Base-by-base conservation (phyloP, 23 tunicate genomes). In the Ciona savignyi region DNA sequence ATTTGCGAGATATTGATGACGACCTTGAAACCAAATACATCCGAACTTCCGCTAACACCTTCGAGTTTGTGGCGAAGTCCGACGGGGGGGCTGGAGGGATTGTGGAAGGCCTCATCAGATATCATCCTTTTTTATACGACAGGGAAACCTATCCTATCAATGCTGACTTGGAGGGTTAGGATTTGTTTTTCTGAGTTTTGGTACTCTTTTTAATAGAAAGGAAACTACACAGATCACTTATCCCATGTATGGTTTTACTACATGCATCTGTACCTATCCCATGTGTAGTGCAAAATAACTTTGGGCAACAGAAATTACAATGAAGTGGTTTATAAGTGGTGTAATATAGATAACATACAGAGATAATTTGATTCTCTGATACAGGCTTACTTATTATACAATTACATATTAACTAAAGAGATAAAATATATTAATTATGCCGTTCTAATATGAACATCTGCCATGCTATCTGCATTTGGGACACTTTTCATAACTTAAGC, bases 41-140 rank as follows among this genome's bases (percentile, higher is more conserved):
- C 34, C 80, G 89, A 48, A 81, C 86, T 42, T 80, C 97, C 33
- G 56, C 82, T 34, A 73, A 91, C 34, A 30, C 86, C 2, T 84
- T 91, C 60, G 97, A 91, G 70, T 91, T 91, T 71, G 65, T 27
- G 23, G 86, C 78, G 22, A 80, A 72, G 65, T 74, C 88, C 29
- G 87, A 82, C 3, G 71, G 77, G 21, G 93, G 80, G 21, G 68
- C 29, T 9, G 96, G 96, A n/a, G 96, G 96, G 2, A 63, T 77
- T 19, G 87, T 88, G 25, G 86, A 91, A 73, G 97, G 97, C 24
- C 70, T 78, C 65, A 71, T 91, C 3, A 74, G 96, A 56, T 91
- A 91, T 74, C 97, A 91, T 56, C 97, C 97, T 3, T 91, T 91
- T 60, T 42, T 91, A 22, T 91, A 83, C 29, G 97, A 91, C 51